These are phyloP conservation scores for Patagioenas fasciata DNA, from an alignment of 2,113 vertebrate species.

Conservation along the genomic window DNA sequence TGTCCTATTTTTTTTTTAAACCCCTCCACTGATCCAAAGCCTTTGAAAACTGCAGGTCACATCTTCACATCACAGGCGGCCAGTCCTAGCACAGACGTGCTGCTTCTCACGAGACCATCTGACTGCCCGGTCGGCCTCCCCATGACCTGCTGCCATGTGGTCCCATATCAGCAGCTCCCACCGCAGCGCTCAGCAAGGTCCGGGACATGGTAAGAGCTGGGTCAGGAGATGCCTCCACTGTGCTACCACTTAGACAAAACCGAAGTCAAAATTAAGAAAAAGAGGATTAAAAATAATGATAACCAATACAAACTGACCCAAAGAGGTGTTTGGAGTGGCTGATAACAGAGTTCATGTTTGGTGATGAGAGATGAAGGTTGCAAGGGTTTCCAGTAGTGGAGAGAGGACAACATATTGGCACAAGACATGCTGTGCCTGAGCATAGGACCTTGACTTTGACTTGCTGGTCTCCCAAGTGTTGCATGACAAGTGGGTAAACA, in stretches of 20 bases:
- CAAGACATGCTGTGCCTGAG: background rate
- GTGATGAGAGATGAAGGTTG: background rate
- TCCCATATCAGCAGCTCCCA: background rate
- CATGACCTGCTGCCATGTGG: slow-evolving; percentile 11
- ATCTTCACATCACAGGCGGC: slow-evolving; percentile 2
- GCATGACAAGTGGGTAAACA: background rate
- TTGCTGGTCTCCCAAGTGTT: slow-evolving; percentile 22
- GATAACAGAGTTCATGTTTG: background rate
- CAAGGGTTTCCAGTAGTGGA: background rate
- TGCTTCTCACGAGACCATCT: background rate
- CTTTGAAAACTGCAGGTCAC: slow-evolving; percentile 53
- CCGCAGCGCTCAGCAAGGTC: background rate
- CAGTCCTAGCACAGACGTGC: slow-evolving; percentile 23
- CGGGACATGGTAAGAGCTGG: background rate
- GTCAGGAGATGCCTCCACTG: background rate
- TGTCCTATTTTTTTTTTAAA: slow-evolving; percentile 35
- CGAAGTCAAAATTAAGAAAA: slow-evolving; percentile 27
- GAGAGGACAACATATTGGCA: slow-evolving; percentile 14
- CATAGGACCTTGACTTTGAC: slow-evolving; percentile 18
- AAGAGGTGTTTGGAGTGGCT: slow-evolving; percentile 28
- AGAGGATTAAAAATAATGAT: background rate
- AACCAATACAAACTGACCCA: background rate
- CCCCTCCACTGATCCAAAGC: slow-evolving; percentile 54
- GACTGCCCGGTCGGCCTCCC: background rate
- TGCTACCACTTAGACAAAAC: background rate